Evolutionary conservation across 2,797 vertebrate species (phyloP).

Genomic region (Poecilia wingei): DNA sequence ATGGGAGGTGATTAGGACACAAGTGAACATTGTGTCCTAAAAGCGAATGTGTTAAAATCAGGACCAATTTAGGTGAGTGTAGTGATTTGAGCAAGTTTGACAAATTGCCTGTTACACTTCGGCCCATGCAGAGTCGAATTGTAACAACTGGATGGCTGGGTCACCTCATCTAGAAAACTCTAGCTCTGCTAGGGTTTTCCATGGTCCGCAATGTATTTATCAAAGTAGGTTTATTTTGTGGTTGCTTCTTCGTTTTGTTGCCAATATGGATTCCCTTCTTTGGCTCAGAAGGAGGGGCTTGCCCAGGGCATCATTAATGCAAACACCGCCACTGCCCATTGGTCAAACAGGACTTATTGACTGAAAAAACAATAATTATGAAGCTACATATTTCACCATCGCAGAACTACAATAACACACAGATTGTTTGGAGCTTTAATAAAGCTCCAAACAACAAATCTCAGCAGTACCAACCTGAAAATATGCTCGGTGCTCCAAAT

Average conservation of each 20-base stretch:
- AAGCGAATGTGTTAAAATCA: not conserved
- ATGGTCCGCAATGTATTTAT: not conserved
- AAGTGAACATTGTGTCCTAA: not conserved
- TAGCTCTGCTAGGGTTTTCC: not conserved
- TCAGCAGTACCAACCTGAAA: constrained; percentile 76
- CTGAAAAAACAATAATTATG: not conserved
- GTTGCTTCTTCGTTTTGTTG: not conserved
- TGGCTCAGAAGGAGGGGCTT: not conserved
- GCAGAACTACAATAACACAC: not conserved
- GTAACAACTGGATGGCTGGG: not conserved
- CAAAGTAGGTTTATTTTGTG: not conserved
- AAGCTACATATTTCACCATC: not conserved
- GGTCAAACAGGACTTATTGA: not conserved
- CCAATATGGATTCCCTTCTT: not conserved
- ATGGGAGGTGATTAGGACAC: too few relatives aligned
- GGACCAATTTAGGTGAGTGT: not conserved
- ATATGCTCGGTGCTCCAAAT: constrained; percentile 87
- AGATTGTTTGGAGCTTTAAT: not conserved
- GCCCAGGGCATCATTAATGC: not conserved
- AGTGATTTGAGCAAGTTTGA: not conserved
- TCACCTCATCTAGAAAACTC: not conserved
- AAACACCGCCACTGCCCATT: not conserved
- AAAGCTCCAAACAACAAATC: not conserved
- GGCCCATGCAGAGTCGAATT: not conserved
- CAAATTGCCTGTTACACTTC: too few relatives aligned